These are phyloP conservation scores for Littorina saxatilis DNA, from an alignment of 1,140 invertebrate genomes.

Conservation along the genomic window DNA sequence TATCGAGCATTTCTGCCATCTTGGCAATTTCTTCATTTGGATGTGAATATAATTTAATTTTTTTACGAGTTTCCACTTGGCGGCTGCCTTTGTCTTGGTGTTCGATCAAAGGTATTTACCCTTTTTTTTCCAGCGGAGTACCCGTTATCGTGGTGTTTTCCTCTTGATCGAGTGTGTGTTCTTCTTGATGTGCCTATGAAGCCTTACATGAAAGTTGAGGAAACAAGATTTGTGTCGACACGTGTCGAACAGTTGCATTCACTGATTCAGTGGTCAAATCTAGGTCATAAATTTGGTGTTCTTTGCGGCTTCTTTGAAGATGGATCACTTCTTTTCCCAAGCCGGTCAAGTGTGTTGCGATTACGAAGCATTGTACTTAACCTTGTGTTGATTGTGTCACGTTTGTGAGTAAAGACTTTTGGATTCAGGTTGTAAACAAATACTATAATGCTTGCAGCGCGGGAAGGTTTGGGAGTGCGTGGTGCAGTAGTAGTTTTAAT, in stretches of 20 bases:
- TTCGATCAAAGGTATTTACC: constrained; percentile 18
- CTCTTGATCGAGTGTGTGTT: neutral
- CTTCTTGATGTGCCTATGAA: too few relatives aligned
- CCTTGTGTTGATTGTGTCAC: neutral
- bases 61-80: constrained; percentile 14
- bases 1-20: neutral
- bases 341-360: neutral
- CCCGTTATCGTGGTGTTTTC: neutral
- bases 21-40: neutral
- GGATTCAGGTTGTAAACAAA: neutral
- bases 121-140: neutral
- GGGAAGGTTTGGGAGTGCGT: constrained; percentile 15
- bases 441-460: neutral
- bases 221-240: too few relatives aligned
- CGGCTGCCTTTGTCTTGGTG: constrained; percentile 29
- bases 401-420: neutral
- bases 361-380: too few relatives aligned
- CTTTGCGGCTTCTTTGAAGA: too few relatives aligned
- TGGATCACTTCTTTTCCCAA: neutral
- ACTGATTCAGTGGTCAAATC: constrained; percentile 1
- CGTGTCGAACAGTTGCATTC: neutral
- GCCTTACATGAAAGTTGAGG: too few relatives aligned
- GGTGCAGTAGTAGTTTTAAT: too few relatives aligned
- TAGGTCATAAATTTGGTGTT: constrained; percentile 17
- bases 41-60: constrained; percentile 10